Conservation (phyloP, 2,797 vertebrate species). For the Lacerta bilineata region DNA sequence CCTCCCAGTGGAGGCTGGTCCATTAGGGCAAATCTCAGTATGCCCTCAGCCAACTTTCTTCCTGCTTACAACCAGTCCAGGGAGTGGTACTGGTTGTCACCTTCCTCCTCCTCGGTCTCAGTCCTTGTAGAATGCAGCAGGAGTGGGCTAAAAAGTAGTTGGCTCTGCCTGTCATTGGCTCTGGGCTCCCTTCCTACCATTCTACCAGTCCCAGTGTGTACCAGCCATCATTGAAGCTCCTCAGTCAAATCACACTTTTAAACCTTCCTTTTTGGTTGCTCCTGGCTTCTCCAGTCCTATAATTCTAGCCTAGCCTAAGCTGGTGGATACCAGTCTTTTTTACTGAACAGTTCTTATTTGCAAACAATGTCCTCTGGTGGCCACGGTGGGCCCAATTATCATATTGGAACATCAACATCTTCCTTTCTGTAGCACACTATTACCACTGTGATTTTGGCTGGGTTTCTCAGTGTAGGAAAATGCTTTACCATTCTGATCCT, state of each 20-base stretch:
- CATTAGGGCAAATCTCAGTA: no score
- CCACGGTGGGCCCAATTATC: background rate
- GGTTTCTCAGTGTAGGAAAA: background rate
- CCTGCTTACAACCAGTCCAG: no score
- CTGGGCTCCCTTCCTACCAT: no score
- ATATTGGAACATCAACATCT: background rate
- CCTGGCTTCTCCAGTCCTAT: fast-evolving
- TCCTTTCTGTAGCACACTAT: background rate
- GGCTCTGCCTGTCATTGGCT: no score
- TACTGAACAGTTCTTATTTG: background rate
- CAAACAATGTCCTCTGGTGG: background rate
- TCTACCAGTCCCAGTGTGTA: background rate
- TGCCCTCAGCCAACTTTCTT: no score
- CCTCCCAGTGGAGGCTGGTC: no score
- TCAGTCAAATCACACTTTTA: background rate
- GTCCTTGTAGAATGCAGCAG: no score
- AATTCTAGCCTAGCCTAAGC: fast-evolving
- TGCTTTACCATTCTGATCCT: background rate
- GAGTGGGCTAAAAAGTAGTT: no score
- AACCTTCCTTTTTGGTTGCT: fast-evolving
- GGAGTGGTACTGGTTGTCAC: no score
- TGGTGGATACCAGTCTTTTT: background rate
- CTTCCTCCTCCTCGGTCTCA: no score
- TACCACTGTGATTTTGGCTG: background rate
- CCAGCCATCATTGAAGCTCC: no score